Base-by-base conservation (phyloP, 2,113 vertebrate species). In the Vanacampus margaritifer region DNA sequence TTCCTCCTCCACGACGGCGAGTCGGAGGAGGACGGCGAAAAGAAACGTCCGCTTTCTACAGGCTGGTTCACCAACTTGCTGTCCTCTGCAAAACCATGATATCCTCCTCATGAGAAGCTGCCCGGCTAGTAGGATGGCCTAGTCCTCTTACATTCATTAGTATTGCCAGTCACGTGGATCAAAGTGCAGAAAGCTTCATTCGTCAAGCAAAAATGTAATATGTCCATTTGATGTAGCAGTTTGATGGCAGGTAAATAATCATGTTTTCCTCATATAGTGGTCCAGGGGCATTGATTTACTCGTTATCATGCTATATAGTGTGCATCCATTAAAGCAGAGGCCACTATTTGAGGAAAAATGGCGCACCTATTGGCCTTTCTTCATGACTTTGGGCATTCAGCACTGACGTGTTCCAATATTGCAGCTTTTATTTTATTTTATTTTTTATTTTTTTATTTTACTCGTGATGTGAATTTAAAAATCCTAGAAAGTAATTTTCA, bases 1-100 rank as follows among this genome's bases (percentile, higher is more conserved):
- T 98, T 98, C 87, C 90, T 98, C 75, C 93, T 98, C 71, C 95
- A 95, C 0, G 88, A 92, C 3, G 78, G 67, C 19, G 61, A 65
- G 1, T 80, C 90, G 3, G 95, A 93, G 78, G 93, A 94, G 11
- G 75, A 88, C 11, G 84, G 85, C 62, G 93, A 94, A 51, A 92
- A 90, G 36, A 85, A 75, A 65, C 76, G 54, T 28, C 82, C 76
- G 57, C 37, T 76, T 8, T 72, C 91, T 1, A 88, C 88, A 24
- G 84, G 80, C 54, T 93, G 92, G 91, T 89, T 93, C 69, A 87
- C 85, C 54, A 91, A 87, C 67, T 72, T 93, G 50, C 76, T 93
- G 45, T 89, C 87, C n/a, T 87, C 91, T 6, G 70, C 90, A 46
- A 93, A 91, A 86, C 88, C 86, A 14, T 93, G 78, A 91, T 53